Percentiles rank a stretch among this genome's conserved stretches.
phyloP scores from a whole-genome alignment of 2,113 vertebrate species.

The Peromyscus maniculatus region DNA sequence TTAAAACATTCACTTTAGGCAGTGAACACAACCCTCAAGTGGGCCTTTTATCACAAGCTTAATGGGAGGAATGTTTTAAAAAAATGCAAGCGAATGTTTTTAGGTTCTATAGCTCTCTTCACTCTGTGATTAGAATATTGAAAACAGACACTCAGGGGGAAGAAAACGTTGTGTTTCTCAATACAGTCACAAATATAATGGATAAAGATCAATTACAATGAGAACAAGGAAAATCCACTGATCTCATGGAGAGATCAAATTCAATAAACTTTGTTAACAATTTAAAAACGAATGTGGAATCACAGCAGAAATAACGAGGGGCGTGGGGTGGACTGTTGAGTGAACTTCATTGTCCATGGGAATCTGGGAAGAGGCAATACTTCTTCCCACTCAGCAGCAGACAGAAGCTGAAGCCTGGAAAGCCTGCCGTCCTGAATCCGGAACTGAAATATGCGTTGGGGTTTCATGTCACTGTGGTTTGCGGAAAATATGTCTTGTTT shows the following conservation, averaged over 20 bases:
- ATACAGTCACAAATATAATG: constrained; percentile 27
- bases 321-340: not conserved
- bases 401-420: not conserved
- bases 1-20: constrained; percentile 78
- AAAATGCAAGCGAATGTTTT: constrained; percentile 63
- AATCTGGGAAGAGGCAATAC: no score
- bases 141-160: not conserved
- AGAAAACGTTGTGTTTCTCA: not conserved
- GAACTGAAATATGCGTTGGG: not conserved
- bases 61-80: constrained; percentile 58
- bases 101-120: constrained; percentile 26
- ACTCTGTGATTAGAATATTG: constrained; percentile 47
- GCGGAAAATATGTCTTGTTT: constrained; percentile 23
- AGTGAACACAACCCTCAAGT: constrained; percentile 64
- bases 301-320: not conserved
- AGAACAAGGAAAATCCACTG: not conserved
- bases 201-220: constrained; percentile 5
- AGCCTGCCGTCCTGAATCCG: not conserved
- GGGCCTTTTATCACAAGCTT: constrained; percentile 76
- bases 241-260: not conserved
- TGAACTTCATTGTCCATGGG: not conserved
- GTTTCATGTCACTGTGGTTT: constrained; percentile 8
- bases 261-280: constrained; percentile 5
- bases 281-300: constrained; percentile 49
- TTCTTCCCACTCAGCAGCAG: not conserved